A percentile compares a stretch with the other conserved stretches of the same genome.
These are phyloP conservation scores for Lepidostoma basale DNA, from an alignment of 1,140 invertebrate genomes.

Conservation along the genomic window DNA sequence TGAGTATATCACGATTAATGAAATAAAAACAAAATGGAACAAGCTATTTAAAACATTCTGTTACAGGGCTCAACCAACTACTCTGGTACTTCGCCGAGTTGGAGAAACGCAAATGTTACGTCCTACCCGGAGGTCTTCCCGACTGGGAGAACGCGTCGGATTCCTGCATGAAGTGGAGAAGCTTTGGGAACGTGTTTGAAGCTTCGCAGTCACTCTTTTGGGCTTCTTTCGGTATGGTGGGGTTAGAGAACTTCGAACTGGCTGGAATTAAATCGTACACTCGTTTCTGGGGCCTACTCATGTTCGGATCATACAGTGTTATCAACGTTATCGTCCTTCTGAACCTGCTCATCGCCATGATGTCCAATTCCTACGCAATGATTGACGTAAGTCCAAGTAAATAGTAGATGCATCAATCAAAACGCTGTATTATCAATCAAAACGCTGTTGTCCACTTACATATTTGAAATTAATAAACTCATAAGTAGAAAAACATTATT, in stretches of 20 bases:
- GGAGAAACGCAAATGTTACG: conserved; percentile 78
- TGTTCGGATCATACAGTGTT: conserved; percentile 82
- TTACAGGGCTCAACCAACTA: conserved; percentile 76
- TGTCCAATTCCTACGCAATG: conserved; percentile 86
- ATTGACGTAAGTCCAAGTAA: conserved; percentile 63
- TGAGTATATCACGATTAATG: conserved; percentile 46
- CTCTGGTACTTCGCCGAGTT: conserved; percentile 90
- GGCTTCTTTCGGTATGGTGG: conserved; percentile 86
- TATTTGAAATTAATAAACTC: too few species aligned
- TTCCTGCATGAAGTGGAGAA: conserved; percentile 79
- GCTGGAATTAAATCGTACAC: conserved; percentile 79
- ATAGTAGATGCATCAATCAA: background rate
- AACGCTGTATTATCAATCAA: too few species aligned
- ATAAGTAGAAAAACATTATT: too few species aligned
- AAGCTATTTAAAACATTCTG: background rate
- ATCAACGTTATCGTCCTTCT: conserved; percentile 86
- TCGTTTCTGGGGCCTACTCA: conserved; percentile 79
- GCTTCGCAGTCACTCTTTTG: conserved; percentile 89
- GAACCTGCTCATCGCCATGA: conserved; percentile 89
- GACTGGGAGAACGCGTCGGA: conserved; percentile 71
- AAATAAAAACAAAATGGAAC: background rate
- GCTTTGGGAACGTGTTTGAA: conserved; percentile 81
- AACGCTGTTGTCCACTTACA: too few species aligned
- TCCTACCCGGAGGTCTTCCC: conserved; percentile 62
- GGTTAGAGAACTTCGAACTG: conserved; percentile 79